These are phyloP conservation scores for Enteromius paludinosus DNA, from an alignment of 2,797 vertebrate genomes.

Conservation along the genomic window DNA sequence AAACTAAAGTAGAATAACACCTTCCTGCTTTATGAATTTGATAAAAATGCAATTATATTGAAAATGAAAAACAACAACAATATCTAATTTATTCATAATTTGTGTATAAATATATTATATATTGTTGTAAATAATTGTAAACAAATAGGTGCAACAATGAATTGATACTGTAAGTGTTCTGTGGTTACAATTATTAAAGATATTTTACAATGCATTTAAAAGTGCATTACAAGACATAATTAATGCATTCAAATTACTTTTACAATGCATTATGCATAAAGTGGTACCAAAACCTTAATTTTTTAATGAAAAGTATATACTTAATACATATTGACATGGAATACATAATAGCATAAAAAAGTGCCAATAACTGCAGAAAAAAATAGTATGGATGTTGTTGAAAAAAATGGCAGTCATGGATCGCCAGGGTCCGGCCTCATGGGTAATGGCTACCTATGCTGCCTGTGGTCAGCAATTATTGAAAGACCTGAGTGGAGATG, in stretches of 20 bases:
- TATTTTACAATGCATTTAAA: too few species aligned
- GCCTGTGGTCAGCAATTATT: conserved; percentile 51
- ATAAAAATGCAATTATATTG: neutral
- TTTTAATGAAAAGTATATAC: neutral
- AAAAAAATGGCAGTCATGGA: neutral
- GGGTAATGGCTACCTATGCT: conserved; percentile 57
- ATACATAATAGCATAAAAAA: neutral
- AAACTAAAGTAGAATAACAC: neutral
- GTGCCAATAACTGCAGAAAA: neutral
- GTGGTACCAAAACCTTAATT: neutral
- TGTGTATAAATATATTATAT: too few species aligned
- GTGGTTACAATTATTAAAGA: too few species aligned
- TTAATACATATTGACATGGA: neutral
- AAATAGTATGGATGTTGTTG: neutral
- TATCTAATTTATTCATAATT: neutral
- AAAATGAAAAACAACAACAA: neutral
- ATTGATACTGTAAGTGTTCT: too few species aligned
- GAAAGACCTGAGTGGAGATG: conserved; percentile 27
- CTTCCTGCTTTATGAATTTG: neutral
- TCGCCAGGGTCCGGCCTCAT: conserved; percentile 26
- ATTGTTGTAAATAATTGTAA: too few species aligned
- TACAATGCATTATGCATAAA: too few species aligned
- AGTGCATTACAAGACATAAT: too few species aligned
- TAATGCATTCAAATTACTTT: too few species aligned
- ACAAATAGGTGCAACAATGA: too few species aligned